These are phyloP conservation scores for Takifugu rubripes DNA, from an alignment of 2,797 vertebrate genomes.

Conservation along the genomic window DNA sequence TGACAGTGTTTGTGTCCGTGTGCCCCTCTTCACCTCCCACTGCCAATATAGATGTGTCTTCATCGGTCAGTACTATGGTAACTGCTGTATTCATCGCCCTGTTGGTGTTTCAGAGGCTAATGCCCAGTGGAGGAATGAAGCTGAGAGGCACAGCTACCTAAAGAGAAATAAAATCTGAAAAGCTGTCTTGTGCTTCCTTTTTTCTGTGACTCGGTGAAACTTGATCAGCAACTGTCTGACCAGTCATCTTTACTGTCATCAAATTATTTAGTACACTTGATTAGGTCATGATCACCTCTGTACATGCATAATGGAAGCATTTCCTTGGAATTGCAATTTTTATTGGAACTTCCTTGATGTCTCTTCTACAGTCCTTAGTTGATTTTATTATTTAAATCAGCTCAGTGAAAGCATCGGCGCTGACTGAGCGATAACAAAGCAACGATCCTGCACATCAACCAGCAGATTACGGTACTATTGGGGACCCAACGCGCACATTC, in stretches of 20 bases:
- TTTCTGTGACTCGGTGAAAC: not conserved
- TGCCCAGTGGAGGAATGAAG: constrained; percentile 53
- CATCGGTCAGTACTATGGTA: constrained; percentile 65
- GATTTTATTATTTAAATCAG: too few species aligned
- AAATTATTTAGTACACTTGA: too few species aligned
- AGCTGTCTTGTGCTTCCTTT: constrained; percentile 5
- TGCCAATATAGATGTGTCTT: constrained; percentile 65
- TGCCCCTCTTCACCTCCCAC: constrained; percentile 53
- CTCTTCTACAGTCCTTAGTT: too few species aligned
- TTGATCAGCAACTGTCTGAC: not conserved
- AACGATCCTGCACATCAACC: too few species aligned
- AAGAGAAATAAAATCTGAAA: constrained; percentile 72
- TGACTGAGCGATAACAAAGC: too few species aligned
- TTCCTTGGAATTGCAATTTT: not conserved
- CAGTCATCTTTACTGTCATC: too few species aligned
- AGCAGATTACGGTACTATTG: not conserved
- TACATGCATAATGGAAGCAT: too few species aligned
- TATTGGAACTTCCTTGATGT: too few species aligned
- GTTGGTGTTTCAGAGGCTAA: constrained; percentile 72
- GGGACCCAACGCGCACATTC: too few species aligned
- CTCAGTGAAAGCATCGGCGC: too few species aligned
- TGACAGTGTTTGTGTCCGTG: constrained; percentile 75
- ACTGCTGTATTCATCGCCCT: constrained; percentile 74
- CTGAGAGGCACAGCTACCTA: constrained; percentile 56
- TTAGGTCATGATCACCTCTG: too few species aligned